Evolutionary conservation across 2,113 vertebrate species (phyloP).

Genomic region (Lonchura striata): DNA sequence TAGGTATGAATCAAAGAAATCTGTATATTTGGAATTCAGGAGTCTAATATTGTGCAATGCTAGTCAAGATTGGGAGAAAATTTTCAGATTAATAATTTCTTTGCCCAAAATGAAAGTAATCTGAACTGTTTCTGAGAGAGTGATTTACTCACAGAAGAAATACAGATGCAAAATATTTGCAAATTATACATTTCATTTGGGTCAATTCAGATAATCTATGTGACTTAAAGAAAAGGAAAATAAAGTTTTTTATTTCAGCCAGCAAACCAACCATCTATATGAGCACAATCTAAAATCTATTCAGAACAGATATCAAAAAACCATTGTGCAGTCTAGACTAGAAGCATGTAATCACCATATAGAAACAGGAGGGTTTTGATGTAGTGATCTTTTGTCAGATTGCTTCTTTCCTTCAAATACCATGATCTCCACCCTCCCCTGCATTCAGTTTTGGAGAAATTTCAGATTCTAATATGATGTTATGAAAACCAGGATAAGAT

Average conservation of each 20-base stretch:
- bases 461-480: neutral
- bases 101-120: neutral
- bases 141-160: neutral
- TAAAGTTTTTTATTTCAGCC: neutral
- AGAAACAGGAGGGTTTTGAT: neutral
- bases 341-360: neutral
- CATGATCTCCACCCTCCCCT: accelerated
- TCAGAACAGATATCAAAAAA: neutral
- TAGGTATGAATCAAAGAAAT: neutral
- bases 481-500: neutral
- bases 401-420: neutral
- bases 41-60: neutral
- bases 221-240: neutral
- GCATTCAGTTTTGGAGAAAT: neutral
- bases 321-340: neutral
- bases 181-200: neutral
- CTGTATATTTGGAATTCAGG: neutral
- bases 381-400: accelerated
- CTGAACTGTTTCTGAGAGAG: neutral
- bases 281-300: neutral
- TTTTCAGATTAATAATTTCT: neutral
- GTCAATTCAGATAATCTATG: neutral
- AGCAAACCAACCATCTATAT: neutral
- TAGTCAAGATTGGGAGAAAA: neutral
- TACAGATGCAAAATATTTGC: neutral